These are phyloP conservation scores for Campoletis sonorensis DNA, from an alignment of 1,140 invertebrate species.

Conservation along the genomic window DNA sequence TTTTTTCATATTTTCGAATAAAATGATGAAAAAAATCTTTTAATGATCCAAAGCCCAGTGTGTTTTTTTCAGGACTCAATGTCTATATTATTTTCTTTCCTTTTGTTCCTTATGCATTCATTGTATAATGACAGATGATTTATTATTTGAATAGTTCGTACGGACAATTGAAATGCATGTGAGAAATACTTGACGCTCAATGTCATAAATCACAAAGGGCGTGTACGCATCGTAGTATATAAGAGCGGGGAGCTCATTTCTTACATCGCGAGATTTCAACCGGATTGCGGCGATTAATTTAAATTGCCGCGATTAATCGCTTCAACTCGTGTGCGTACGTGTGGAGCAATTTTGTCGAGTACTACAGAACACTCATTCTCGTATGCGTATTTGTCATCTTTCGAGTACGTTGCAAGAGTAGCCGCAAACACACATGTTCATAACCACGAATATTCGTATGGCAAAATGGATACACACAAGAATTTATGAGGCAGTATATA, in stretches of 20 bases:
- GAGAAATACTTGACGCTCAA: not conserved
- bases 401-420: not conserved
- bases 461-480: too few relatives aligned
- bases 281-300: slow-evolving; percentile 44
- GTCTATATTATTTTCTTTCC: too few relatives aligned
- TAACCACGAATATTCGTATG: too few relatives aligned
- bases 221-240: not conserved
- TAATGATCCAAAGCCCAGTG: too few relatives aligned
- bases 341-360: slow-evolving; percentile 21
- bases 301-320: slow-evolving; percentile 38
- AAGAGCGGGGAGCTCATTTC: not conserved
- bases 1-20: too few relatives aligned
- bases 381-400: slow-evolving; percentile 13
- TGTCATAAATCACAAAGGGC: slow-evolving; percentile 35
- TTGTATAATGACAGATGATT: too few relatives aligned
- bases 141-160: too few relatives aligned
- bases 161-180: too few relatives aligned
- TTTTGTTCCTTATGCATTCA: not conserved
- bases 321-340: slow-evolving; percentile 6
- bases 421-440: too few relatives aligned
- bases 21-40: too few relatives aligned
- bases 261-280: slow-evolving; percentile 36
- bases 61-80: too few relatives aligned
- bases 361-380: not conserved
- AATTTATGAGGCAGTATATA: too few relatives aligned